Conservation (phyloP, 2,113 vertebrate species). For the Rhinolophus ferrumequinum region DNA sequence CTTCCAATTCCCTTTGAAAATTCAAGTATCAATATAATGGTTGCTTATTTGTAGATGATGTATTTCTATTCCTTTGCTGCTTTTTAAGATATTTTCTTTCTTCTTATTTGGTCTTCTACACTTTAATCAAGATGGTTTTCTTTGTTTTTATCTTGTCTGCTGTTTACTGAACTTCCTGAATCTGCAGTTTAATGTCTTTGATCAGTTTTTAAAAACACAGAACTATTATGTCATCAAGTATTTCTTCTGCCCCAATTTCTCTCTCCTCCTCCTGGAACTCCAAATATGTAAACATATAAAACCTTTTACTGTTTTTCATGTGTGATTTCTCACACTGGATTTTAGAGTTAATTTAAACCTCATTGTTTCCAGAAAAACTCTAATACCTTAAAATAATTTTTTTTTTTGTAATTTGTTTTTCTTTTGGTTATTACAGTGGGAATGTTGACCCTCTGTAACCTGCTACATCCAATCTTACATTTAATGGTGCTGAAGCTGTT, state of each 20-base stretch:
- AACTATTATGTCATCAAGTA: background rate
- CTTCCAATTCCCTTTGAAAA: background rate
- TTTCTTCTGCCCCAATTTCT: background rate
- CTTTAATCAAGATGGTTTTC: background rate
- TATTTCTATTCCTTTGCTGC: background rate
- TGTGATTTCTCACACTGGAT: background rate
- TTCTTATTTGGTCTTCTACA: background rate
- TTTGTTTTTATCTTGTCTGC: background rate
- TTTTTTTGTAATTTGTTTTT: background rate
- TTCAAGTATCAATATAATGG: background rate
- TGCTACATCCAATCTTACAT: background rate
- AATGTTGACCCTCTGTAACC: background rate
- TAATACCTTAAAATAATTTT: background rate
- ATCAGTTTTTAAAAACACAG: background rate
- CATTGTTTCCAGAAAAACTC: background rate
- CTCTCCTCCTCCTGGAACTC: background rate
- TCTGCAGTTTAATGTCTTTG: background rate
- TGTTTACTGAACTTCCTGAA: background rate
- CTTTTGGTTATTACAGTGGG: background rate
- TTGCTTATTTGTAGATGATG: background rate
- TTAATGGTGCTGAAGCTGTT: background rate
- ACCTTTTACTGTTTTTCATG: background rate
- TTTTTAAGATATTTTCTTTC: background rate
- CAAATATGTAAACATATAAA: background rate
- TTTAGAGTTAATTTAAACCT: background rate